phyloP scores from a whole-genome alignment of 2,888 invertebrate genomes.

The Nomada lathburiana region DNA sequence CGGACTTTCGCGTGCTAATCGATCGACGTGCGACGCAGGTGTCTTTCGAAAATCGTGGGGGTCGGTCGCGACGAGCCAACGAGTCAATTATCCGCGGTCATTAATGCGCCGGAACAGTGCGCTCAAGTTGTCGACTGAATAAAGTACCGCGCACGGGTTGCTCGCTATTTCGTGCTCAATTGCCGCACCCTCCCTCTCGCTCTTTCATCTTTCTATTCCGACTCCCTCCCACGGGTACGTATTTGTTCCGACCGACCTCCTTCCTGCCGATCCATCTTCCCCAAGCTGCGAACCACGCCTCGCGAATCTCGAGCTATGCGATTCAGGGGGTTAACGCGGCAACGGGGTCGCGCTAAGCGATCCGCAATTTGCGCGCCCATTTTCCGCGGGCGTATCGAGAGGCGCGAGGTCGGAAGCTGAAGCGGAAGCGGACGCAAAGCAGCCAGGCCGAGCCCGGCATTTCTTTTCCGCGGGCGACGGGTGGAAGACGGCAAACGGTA shows the following conservation, averaged over 20 bases:
- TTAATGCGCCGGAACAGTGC: slow-evolving; percentile 38
- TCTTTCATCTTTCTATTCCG: slow-evolving; percentile 32
- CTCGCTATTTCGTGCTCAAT: slow-evolving; percentile 52
- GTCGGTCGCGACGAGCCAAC: slow-evolving; percentile 10
- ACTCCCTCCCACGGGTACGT: slow-evolving; percentile 10
- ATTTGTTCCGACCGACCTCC: neutral
- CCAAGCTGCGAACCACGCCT: slow-evolving; percentile 16
- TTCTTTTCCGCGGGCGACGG: slow-evolving; percentile 31
- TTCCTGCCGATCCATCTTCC: slow-evolving; percentile 50
- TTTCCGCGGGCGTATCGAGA: neutral
- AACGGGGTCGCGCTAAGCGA: slow-evolving; percentile 17
- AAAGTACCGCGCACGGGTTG: slow-evolving; percentile 11
- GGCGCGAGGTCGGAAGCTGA: neutral
- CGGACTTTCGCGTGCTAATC: neutral
- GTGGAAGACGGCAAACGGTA: slow-evolving; percentile 27
- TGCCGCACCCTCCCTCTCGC: slow-evolving; percentile 40
- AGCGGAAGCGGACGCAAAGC: neutral
- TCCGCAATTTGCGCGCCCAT: slow-evolving; percentile 10
- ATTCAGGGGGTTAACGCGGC: slow-evolving; percentile 32
- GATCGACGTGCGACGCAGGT: neutral
- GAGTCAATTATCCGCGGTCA: slow-evolving; percentile 40
- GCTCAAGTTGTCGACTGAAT: slow-evolving; percentile 30
- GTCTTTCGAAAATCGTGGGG: slow-evolving; percentile 4
- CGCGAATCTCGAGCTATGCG: slow-evolving; percentile 14
- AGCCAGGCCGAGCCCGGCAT: slow-evolving; percentile 14